Evolutionary conservation across 37 sponge, comb jelly and placozoan species (phyloP).

Genomic region (Chondrilla cf. caribensis): DNA sequence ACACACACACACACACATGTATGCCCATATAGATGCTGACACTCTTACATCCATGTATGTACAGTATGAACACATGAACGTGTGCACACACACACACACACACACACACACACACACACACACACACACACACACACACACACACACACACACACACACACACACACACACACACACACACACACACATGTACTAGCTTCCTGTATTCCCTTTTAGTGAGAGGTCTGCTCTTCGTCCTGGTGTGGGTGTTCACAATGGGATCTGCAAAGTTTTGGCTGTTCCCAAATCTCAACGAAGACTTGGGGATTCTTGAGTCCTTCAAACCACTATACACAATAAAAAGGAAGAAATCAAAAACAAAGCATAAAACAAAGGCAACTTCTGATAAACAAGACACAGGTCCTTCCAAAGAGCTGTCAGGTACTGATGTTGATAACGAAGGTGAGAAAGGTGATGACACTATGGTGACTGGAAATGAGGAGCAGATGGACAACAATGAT

Average conservation of each 20-base stretch:
- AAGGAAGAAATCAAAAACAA: slow-evolving; percentile 1
- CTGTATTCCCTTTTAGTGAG: slow-evolving; percentile 34
- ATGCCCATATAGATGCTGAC: background rate
- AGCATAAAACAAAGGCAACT: background rate
- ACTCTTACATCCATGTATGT: no score
- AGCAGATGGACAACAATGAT: no score
- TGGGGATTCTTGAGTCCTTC: slow-evolving; percentile 74
- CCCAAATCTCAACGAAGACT: slow-evolving; percentile 73
- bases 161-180: slow-evolving; percentile 2
- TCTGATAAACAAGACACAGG: background rate
- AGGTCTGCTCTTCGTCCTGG: slow-evolving; percentile 35
- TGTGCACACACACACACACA: no score
- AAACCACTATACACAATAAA: slow-evolving; percentile 65
- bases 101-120: background rate
- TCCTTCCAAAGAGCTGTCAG: background rate
- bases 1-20: background rate
- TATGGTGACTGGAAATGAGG: background rate
- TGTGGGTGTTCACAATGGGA: slow-evolving; percentile 33
- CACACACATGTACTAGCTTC: background rate
- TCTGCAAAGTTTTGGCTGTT: slow-evolving; percentile 61
- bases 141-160: slow-evolving; percentile 16
- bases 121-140: slow-evolving; percentile 15
- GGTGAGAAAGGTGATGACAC: background rate
- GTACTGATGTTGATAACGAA: background rate
- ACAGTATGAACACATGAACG: no score